phyloP scores from a whole-genome alignment of 2,888 invertebrate species.

The Listrodromus nycthemerus region DNA sequence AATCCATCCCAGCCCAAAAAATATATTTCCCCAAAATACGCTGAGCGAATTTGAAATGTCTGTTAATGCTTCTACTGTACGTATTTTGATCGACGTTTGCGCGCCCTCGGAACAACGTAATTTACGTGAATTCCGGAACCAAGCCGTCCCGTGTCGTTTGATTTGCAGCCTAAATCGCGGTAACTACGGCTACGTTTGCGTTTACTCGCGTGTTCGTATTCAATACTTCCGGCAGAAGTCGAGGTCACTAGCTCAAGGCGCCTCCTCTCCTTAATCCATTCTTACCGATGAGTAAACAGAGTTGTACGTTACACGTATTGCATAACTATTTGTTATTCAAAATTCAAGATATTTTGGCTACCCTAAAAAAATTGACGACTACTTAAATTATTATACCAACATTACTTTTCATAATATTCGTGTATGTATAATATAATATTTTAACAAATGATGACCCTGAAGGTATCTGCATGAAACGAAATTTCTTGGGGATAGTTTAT shows the following conservation, averaged over 20 bases:
- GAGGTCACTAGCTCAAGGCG: conserved; percentile 43
- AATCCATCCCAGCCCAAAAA: not conserved
- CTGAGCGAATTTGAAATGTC: conserved; percentile 20
- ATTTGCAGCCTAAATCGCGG: conserved; percentile 47
- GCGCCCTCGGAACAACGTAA: conserved; percentile 21
- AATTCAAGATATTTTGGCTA: not conserved
- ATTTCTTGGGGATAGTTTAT: too few relatives aligned
- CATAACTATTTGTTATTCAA: not conserved
- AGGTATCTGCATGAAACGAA: too few relatives aligned
- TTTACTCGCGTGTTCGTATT: not conserved
- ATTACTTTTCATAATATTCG: not conserved
- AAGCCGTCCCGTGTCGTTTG: conserved; percentile 40
- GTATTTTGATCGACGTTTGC: conserved; percentile 43
- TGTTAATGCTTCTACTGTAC: not conserved
- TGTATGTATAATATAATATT: too few relatives aligned
- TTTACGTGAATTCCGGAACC: conserved; percentile 49
- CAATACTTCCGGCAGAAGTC: conserved; percentile 17
- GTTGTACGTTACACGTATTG: not conserved
- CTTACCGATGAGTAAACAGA: not conserved
- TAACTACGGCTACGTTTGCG: conserved; percentile 12
- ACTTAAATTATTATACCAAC: not conserved
- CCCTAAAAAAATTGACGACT: not conserved
- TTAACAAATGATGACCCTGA: too few relatives aligned
- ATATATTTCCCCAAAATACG: conserved; percentile 1
- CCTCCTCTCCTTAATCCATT: conserved; percentile 11